Percentiles rank a stretch among this genome's conserved stretches.
Evolutionary conservation across 1,140 invertebrate species (phyloP).

Genomic region (Drosophila seguyi): DNA sequence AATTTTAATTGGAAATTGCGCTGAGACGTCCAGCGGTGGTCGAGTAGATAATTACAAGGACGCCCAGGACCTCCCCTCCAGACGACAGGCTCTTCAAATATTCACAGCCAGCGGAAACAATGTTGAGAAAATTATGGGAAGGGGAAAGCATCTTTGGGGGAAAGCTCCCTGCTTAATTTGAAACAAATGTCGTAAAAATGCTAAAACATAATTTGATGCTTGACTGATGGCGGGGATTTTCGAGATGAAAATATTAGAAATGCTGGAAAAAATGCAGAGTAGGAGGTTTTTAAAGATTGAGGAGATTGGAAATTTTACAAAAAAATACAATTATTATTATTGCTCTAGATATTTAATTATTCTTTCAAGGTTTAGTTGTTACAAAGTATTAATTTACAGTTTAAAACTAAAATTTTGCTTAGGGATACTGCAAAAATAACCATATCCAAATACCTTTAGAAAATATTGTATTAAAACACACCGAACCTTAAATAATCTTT

Average conservation of each 20-base stretch:
- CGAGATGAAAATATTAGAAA: slow-evolving; percentile 21
- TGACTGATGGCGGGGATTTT: slow-evolving; percentile 69
- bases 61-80: slow-evolving; percentile 15
- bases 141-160: slow-evolving; percentile 50
- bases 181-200: slow-evolving; percentile 82
- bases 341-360: neutral
- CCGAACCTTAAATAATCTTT: neutral
- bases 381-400: neutral
- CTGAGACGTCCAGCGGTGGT: slow-evolving; percentile 64
- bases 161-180: slow-evolving; percentile 66
- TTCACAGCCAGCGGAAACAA: slow-evolving; percentile 58
- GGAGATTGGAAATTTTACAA: neutral
- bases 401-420: too few species aligned
- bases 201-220: slow-evolving; percentile 74
- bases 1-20: slow-evolving; percentile 82
- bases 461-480: neutral
- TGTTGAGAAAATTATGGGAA: neutral
- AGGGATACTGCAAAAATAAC: too few species aligned
- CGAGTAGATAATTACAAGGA: slow-evolving; percentile 77
- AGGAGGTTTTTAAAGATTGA: slow-evolving; percentile 6
- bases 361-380: too few species aligned
- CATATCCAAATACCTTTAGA: neutral
- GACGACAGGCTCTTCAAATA: slow-evolving; percentile 59
- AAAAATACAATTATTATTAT: neutral
- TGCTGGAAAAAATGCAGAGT: neutral